phyloP scores from a whole-genome alignment of 1,140 invertebrate species.

The Leptinotarsa defecta region DNA sequence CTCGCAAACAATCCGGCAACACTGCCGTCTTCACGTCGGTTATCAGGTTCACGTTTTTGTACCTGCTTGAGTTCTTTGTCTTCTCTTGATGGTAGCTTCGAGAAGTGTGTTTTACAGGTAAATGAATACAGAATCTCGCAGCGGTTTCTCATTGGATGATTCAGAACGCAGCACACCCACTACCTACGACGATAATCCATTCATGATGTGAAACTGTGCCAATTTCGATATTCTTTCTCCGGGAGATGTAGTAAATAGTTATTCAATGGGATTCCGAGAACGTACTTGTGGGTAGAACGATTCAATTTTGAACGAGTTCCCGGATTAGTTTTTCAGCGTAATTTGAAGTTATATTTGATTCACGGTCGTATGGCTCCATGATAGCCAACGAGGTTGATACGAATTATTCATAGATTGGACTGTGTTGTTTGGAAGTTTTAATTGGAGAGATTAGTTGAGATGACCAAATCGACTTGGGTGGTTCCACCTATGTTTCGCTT shows the following conservation, averaged over 20 bases:
- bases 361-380: neutral
- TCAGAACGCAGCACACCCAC: neutral
- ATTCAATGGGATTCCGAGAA: slow-evolving; percentile 6
- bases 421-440: too few relatives aligned
- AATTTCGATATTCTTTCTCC: neutral
- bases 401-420: too few relatives aligned
- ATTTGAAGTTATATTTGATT: neutral
- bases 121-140: neutral
- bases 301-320: neutral
- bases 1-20: neutral
- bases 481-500: too few relatives aligned
- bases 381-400: too few relatives aligned
- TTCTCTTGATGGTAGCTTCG: neutral
- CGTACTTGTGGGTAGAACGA: neutral
- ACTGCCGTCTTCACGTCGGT: neutral
- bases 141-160: slow-evolving; percentile 2
- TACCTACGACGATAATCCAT: neutral
- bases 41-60: slow-evolving; percentile 8
- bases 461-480: too few relatives aligned
- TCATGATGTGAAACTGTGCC: slow-evolving; percentile 2
- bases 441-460: too few relatives aligned
- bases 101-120: neutral
- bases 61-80: neutral
- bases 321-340: neutral
- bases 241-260: neutral